These are phyloP conservation scores for Forbesichthys papilliferus DNA, from an alignment of 2,113 vertebrate genomes.

Conservation along the genomic window DNA sequence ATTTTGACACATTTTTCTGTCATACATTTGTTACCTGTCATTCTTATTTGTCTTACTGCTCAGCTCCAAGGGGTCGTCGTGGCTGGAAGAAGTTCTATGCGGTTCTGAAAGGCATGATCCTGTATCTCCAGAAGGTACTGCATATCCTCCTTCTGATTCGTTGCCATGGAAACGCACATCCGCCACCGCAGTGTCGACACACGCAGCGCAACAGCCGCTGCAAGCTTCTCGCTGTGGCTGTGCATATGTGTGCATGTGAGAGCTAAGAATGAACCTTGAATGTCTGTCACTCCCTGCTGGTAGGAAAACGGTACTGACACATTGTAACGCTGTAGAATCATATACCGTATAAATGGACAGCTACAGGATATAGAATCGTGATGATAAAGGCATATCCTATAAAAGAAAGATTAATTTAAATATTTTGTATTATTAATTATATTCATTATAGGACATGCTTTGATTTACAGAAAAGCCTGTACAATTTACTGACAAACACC, in stretches of 20 bases:
- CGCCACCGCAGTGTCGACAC: constrained; percentile 47
- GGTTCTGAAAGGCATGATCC: constrained; percentile 93
- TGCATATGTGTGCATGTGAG: constrained; percentile 25
- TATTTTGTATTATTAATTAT: no score
- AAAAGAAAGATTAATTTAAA: no score
- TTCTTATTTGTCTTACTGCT: constrained; percentile 11
- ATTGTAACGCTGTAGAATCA: not conserved
- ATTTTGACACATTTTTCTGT: not conserved
- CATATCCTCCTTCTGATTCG: constrained; percentile 45
- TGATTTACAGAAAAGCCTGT: no score
- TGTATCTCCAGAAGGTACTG: constrained; percentile 96
- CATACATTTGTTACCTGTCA: not conserved
- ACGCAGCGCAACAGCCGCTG: constrained; percentile 32
- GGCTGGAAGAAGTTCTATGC: constrained; percentile 99
- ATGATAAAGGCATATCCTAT: not conserved
- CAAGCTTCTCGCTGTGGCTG: constrained; percentile 24
- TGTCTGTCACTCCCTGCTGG: constrained; percentile 69
- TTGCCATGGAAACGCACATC: constrained; percentile 68
- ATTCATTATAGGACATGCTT: no score
- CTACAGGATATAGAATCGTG: not conserved
- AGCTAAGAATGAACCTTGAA: constrained; percentile 1
- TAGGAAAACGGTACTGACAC: constrained; percentile 2
- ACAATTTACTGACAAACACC: no score
- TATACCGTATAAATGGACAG: not conserved
- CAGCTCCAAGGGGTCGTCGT: constrained; percentile 92